Evolutionary conservation across 1,140 invertebrate species (phyloP), one percentile per base, ranked within the genome.

Genomic region (Drosophila prosaltans): DNA sequence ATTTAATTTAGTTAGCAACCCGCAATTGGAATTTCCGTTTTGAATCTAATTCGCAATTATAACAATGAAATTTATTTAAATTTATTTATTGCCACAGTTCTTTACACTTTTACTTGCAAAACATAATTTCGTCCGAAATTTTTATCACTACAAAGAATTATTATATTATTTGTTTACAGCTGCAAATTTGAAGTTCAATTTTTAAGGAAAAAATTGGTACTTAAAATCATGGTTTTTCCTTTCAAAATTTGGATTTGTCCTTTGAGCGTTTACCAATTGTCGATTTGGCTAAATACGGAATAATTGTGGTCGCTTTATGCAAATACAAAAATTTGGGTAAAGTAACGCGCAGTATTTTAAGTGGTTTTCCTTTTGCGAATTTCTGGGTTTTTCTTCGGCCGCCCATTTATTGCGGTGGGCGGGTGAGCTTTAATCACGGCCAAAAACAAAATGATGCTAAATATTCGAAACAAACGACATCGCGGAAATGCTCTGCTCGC

Each of bases 1-100:
- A 51, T 51, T 51, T 51, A 51, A 51, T 51, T 26, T 26, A 51
- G 45, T 51, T 51, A 51, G 45, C 21, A 51, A 51, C 9, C 45
- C 45, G 21, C 21, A 51, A 51, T 8, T 51, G 45, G 45, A 51
- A 51, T 26, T 26, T 51, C 45, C 45, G 45, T 21, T 51, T 51
- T 51, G 2, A 24, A 21, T 51, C 45, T 51, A 51, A 51, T 51
- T 26, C 45, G 45, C 45, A 51, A 51, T 26, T 51, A 51, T 51
- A 10, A 26, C 45, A 51, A 51, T 51, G 9, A 24, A 51, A 51
- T 51, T 10, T 48, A 6, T 48, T 16, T 51, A 51, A 24, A 26
- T 51, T 51, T 7, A 51, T 8, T 51, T 43, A 43, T 43, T 16
- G 11, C 3, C 11, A 24, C 9, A 26, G 21, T 51, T 8, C 8